Evolutionary conservation across 2,888 invertebrate genomes (phyloP).

Genomic region (Glyphotaelius pellucidus): DNA sequence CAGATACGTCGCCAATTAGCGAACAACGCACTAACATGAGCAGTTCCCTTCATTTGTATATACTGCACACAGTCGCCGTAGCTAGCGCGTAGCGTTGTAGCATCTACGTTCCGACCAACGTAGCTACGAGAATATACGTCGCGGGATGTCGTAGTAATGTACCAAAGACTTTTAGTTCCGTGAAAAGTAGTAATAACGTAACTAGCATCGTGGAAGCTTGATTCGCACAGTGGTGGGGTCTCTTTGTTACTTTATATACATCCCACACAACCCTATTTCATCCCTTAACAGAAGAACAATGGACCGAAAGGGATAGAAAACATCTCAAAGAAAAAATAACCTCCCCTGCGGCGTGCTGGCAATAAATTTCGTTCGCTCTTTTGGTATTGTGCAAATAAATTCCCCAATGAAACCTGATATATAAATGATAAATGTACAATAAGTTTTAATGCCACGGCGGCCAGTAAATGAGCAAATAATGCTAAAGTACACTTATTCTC

Average conservation of each 20-base stretch:
- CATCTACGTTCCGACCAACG: background rate
- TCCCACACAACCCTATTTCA: background rate
- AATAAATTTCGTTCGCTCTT: background rate
- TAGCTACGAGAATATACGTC: background rate
- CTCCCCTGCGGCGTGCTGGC: background rate
- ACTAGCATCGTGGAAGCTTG: background rate
- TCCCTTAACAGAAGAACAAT: background rate
- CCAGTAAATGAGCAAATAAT: background rate
- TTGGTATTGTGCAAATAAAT: background rate
- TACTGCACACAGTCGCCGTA: background rate
- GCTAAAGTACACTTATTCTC: background rate
- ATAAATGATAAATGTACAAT: background rate
- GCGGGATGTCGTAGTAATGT: background rate
- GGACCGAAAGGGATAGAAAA: slow-evolving; percentile 19
- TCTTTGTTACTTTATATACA: background rate
- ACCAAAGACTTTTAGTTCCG: background rate
- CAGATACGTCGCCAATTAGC: background rate
- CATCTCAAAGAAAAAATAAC: slow-evolving; percentile 9
- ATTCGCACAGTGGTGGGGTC: slow-evolving; percentile 10
- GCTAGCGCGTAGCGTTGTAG: background rate
- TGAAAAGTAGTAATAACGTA: background rate
- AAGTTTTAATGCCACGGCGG: background rate
- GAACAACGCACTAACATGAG: background rate
- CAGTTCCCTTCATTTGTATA: background rate
- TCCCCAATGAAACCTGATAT: background rate